These are phyloP conservation scores for Gallinago jamesoni DNA, from an alignment of 2,113 vertebrate genomes.

Conservation along the genomic window DNA sequence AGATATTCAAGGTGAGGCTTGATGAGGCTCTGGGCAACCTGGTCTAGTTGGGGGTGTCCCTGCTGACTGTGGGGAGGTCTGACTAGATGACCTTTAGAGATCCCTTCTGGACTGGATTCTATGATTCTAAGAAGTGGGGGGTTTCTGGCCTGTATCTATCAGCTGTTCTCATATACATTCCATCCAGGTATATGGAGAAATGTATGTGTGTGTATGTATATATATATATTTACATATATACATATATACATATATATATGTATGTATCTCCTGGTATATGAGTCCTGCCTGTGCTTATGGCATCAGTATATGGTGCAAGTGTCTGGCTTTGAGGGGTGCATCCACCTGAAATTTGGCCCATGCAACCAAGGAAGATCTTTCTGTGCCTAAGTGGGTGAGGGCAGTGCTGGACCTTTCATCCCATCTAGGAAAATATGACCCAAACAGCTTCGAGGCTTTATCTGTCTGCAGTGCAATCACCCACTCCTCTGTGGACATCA, in stretches of 20 bases:
- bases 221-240: no score
- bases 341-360: neutral
- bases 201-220: accelerated
- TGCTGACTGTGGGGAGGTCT: no score
- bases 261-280: neutral
- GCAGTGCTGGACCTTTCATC: neutral
- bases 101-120: no score
- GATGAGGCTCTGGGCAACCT: no score
- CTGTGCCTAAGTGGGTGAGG: neutral
- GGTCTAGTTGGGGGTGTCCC: no score
- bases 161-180: neutral
- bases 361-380: neutral
- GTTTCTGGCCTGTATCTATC: neutral
- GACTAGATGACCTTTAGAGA: no score
- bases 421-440: neutral
- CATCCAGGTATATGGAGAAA: neutral
- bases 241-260: neutral
- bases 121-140: neutral
- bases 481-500: neutral
- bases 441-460: neutral
- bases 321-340: neutral
- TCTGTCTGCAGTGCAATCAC: neutral
- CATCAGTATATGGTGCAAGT: neutral
- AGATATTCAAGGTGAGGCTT: no score
- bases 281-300: neutral